Base-by-base conservation (phyloP, 35 echinoderm and acorn worm genomes). In the Nesometra sesokonis region DNA sequence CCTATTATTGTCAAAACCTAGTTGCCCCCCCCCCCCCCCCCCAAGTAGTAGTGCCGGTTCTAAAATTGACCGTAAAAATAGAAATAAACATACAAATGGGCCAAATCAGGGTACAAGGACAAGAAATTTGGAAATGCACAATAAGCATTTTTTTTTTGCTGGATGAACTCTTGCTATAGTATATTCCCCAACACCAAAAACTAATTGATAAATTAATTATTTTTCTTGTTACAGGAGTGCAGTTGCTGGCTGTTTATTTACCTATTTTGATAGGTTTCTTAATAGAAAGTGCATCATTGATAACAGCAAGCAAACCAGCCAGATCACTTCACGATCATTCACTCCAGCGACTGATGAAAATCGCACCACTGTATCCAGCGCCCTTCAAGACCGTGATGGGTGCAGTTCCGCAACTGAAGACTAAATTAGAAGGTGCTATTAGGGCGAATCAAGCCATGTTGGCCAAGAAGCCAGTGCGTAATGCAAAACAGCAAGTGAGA, bases 321-420 rank as follows among this genome's bases (percentile, higher is more conserved):
- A 21, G 86, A 81, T 85, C 93, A 23, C 86, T 99, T 32, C 96
- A 99, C 46, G 96, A 99, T 30, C 90, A 92, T 43, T 93, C 90
- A 34, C 83, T 99, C 8, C 96, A 99, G 57, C 80, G 88, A 31
- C 87, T 99, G 17, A 94, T 99, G 87, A 99, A 99, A 86, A 99
- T 94, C 15, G 96, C 90, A 23, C 96, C 90, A 27, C 89, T 82
- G 35, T 99, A 99, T 79, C 96, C 93, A 11, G 80, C 78, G 13
- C 81, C 92, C 31, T 99, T 99, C 80, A 99, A 94, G 82, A 92
- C 84, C 0, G 92, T 99, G 36, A 90, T 99, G 47, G 88, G 88
- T 23, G 31, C 84, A 17, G 43, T 32, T 35, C 95, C 95, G 3
- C 89, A 98, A 40, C 92, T 98, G 11, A 98, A 98, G 83, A 82